Evolutionary conservation across 53 echinoderm and acorn worm species (phyloP), one percentile per base, ranked within the genome.

Genomic region (Holothuria leucospilota): DNA sequence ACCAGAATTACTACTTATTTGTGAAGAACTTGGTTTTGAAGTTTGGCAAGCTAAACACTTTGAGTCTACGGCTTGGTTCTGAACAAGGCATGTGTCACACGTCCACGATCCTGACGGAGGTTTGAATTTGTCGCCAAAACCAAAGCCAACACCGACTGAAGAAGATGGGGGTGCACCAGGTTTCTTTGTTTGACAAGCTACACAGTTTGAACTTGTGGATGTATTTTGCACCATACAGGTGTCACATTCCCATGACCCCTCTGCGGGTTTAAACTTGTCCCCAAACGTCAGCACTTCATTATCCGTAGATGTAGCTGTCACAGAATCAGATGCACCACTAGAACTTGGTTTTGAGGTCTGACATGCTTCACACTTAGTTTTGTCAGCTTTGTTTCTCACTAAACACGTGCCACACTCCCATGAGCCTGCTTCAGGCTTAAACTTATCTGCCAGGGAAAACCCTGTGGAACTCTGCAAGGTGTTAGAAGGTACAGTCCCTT

Each of bases 151-250:
- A n/a, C n/a, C n/a, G 28, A 64, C 40, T 21, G 82, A 82, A 23
- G 78, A 53, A 24, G 34, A 39, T 20, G 16, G 40, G 18, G 20
- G 18, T 40, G 40, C 75, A 40, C 96, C 96, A 13, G 96, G 96
- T 70, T 91, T 90, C 21, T 83, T 88, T 10, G 89, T 85, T 65
- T 84, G 84, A 88, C 94, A 96, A 3, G 96, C 96, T 40, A 93
- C 86, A 87, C 96, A 96, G 71, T 88, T 94, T 42, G 69, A 59
- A 7, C 79, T 84, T 16, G 87, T 66, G 6, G 71, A 72, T 79
- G 94, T 94, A 72, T 96, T 96, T 63, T 49, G 63, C 18, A 94
- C 51, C 87, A 92, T 66, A 81, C 96, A 96, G 1, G 91, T 88
- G 68, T 86, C 88, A 69, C 94, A 94, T 25, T 90, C 77, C 96